Conservation (phyloP, 2,888 invertebrate species). For the Aphrophora alni region DNA sequence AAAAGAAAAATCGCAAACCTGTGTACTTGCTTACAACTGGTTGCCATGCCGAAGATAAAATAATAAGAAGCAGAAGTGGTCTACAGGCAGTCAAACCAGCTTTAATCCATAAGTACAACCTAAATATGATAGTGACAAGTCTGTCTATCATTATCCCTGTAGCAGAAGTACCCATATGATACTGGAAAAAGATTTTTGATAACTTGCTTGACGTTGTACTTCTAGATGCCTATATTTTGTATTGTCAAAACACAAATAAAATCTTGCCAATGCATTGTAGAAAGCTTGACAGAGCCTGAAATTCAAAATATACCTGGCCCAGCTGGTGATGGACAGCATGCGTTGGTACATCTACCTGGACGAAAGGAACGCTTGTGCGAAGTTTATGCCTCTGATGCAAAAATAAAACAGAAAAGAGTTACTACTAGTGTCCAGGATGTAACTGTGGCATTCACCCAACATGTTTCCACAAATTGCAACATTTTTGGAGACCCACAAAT, state of each 20-base stretch:
- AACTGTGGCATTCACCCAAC: background rate
- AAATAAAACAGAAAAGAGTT: background rate
- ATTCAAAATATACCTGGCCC: background rate
- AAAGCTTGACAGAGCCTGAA: no score
- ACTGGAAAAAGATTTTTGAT: constrained; percentile 16
- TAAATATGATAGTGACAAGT: no score
- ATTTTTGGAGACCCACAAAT: background rate
- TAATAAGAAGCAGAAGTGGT: no score
- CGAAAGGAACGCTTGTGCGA: background rate
- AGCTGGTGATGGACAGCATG: background rate
- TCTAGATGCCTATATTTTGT: constrained; percentile 10
- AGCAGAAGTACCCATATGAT: background rate
- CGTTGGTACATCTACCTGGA: no score
- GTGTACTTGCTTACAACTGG: no score
- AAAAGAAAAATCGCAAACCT: no score
- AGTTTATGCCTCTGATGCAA: background rate
- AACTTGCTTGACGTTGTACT: constrained; percentile 10
- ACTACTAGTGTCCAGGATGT: background rate
- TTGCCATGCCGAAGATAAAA: no score
- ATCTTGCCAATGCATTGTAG: background rate
- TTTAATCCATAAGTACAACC: no score
- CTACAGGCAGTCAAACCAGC: no score
- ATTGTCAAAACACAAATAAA: background rate
- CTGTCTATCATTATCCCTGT: no score
- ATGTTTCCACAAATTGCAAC: background rate